Evolutionary conservation across 2,888 invertebrate genomes (phyloP).

Genomic region (Margaritifera margaritifera): DNA sequence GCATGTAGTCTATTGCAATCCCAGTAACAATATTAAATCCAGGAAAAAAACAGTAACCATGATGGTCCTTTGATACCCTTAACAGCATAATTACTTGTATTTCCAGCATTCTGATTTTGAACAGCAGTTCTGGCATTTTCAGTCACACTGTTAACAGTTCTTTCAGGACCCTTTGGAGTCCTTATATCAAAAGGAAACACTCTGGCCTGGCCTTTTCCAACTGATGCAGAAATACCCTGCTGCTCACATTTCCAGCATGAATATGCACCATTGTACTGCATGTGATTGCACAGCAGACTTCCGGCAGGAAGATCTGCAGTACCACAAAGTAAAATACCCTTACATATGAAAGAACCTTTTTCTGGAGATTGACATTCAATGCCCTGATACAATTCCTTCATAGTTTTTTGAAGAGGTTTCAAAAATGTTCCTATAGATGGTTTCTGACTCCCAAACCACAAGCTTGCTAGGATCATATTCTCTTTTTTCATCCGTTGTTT

Average conservation of each 20-base stretch:
- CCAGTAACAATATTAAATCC: constrained; percentile 8
- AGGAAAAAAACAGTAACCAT: constrained; percentile 2
- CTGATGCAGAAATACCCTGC: too few species aligned
- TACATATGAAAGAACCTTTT: constrained; percentile 6
- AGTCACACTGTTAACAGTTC: too few species aligned
- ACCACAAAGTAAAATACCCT: too few species aligned
- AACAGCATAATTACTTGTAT: background rate
- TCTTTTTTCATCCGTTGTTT: constrained; percentile 20
- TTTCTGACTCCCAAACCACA: constrained; percentile 26
- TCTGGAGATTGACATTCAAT: constrained; percentile 6
- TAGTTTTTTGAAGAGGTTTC: constrained; percentile 18
- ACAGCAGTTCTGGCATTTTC: too few species aligned
- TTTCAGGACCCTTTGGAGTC: too few species aligned
- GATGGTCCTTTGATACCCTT: constrained; percentile 15
- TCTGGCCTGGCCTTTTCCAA: too few species aligned
- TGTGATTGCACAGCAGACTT: too few species aligned
- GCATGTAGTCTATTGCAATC: constrained; percentile 37
- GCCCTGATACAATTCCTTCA: constrained; percentile 13
- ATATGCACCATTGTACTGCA: too few species aligned
- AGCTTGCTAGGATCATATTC: constrained; percentile 20
- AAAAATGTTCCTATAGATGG: constrained; percentile 26
- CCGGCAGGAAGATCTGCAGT: too few species aligned
- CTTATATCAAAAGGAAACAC: too few species aligned
- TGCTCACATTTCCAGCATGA: too few species aligned
- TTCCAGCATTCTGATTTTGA: background rate